These are phyloP conservation scores for Trissoscelio sp. DNA, from an alignment of 2,888 invertebrate genomes.

Conservation along the genomic window DNA sequence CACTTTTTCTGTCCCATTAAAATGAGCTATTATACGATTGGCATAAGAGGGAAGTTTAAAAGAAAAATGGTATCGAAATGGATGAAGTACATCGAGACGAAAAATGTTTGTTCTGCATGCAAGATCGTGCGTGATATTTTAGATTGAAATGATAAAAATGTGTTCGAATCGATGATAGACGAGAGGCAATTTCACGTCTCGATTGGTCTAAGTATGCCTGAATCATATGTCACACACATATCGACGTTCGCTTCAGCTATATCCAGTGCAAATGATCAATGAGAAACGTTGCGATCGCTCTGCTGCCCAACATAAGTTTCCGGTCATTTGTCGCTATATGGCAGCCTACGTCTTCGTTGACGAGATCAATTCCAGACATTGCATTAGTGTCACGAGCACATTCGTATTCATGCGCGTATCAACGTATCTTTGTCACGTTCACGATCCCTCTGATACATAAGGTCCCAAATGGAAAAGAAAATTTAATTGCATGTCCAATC, in stretches of 20 bases:
- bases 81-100: slow-evolving; percentile 44
- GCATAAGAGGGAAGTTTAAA: slow-evolving; percentile 31
- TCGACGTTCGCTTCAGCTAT: slow-evolving; percentile 59
- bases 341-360: slow-evolving; percentile 65
- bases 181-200: slow-evolving; percentile 67
- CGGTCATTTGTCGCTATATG: slow-evolving; percentile 72
- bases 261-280: slow-evolving; percentile 67
- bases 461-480: slow-evolving; percentile 15
- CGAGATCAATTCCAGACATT: slow-evolving; percentile 63
- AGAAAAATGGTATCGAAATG: slow-evolving; percentile 43
- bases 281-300: slow-evolving; percentile 62
- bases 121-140: slow-evolving; percentile 57
- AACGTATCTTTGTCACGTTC: slow-evolving; percentile 39
- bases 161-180: slow-evolving; percentile 60
- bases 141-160: slow-evolving; percentile 64
- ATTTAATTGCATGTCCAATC: no score
- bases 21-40: slow-evolving; percentile 23
- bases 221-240: slow-evolving; percentile 62
- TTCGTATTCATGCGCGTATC: slow-evolving; percentile 17
- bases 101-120: slow-evolving; percentile 58
- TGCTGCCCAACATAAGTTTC: slow-evolving; percentile 72
- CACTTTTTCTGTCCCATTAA: slow-evolving; percentile 39
- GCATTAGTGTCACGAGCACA: slow-evolving; percentile 62
- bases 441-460: slow-evolving; percentile 5
- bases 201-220: slow-evolving; percentile 63